Conservation (phyloP, 2,113 vertebrate species). For the Progne subis region DNA sequence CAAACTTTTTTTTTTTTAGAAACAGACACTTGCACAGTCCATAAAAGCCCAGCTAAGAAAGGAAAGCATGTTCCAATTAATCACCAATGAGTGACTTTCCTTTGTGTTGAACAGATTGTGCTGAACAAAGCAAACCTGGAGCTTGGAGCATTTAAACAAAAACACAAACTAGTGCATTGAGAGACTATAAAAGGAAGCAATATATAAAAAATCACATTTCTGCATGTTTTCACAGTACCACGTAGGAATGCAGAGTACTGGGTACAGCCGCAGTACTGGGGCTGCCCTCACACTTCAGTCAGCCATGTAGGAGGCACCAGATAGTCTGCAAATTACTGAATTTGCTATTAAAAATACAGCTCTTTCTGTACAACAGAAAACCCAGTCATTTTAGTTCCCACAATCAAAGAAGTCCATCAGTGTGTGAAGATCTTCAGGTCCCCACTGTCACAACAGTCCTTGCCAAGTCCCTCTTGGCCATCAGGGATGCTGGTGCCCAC, state of each 20-base stretch:
- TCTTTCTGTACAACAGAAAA: not conserved
- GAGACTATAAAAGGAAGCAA: not conserved
- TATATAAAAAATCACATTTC: not conserved
- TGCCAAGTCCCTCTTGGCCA: not conserved
- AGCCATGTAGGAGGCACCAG: not conserved
- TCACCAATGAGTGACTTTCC: not conserved
- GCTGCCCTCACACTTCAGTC: not conserved
- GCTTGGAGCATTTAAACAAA: not conserved
- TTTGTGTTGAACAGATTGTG: not conserved
- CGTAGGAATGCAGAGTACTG: not conserved
- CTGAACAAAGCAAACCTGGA: not conserved
- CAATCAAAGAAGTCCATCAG: not conserved
- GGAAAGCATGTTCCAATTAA: not conserved
- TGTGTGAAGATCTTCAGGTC: not conserved
- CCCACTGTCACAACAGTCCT: not conserved
- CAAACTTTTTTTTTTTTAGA: not conserved
- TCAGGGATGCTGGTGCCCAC: not conserved
- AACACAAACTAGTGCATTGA: not conserved
- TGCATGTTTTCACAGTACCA: not conserved
- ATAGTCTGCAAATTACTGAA: not conserved
- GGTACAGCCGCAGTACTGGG: not conserved
- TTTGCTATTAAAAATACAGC: not conserved
- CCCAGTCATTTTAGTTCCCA: not conserved
- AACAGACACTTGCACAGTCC: not conserved
- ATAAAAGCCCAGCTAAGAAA: not conserved